Evolutionary conservation across 2,113 vertebrate genomes (phyloP).

Genomic region (Gambusia holbrooki): DNA sequence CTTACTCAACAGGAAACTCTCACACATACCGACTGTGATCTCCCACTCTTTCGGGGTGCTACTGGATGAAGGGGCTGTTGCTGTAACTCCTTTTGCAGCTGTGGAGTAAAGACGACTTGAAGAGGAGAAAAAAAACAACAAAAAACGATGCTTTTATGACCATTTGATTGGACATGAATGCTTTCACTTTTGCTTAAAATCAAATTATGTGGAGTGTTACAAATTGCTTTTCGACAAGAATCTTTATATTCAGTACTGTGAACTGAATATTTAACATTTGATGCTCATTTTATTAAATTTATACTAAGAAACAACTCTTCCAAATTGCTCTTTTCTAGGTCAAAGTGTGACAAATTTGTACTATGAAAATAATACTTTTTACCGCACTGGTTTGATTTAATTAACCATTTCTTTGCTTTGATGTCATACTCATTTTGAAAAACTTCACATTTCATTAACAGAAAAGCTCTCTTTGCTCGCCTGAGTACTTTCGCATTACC

Average conservation of each 20-base stretch:
- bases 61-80: slow-evolving; percentile 66
- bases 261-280: no score
- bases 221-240: not conserved
- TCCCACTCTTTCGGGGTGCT: slow-evolving; percentile 57
- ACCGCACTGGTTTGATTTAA: not conserved
- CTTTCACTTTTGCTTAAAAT: not conserved
- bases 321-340: not conserved
- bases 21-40: slow-evolving; percentile 53
- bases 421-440: not conserved
- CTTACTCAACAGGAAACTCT: slow-evolving; percentile 24
- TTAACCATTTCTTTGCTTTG: not conserved
- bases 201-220: not conserved
- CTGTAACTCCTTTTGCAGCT: slow-evolving; percentile 52
- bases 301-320: not conserved
- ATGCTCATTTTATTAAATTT: no score
- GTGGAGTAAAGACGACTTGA: slow-evolving; percentile 31
- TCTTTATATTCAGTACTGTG: not conserved
- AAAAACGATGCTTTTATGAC: not conserved
- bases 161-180: not conserved
- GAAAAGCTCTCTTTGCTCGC: not conserved
- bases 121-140: not conserved
- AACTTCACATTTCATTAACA: not conserved
- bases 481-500: no score
- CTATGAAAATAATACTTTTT: not conserved
- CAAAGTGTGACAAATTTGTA: not conserved